Conservation (phyloP, 2,888 invertebrate species). For the Strigamia transsilvanica region DNA sequence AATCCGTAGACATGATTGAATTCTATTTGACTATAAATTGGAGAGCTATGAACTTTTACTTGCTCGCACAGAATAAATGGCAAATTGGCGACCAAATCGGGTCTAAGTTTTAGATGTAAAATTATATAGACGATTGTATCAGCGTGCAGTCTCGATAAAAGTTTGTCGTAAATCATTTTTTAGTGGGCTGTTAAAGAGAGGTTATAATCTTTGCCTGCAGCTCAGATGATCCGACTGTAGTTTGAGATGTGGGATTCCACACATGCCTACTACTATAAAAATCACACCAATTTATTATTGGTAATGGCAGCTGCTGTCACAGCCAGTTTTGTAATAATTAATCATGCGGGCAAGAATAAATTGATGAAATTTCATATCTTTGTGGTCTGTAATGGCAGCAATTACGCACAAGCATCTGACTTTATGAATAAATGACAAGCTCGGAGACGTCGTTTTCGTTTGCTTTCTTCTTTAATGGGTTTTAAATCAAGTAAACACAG, state of each 20-base stretch:
- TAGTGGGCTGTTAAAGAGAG: constrained; percentile 33
- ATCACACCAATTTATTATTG: constrained; percentile 41
- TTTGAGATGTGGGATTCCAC: constrained; percentile 42
- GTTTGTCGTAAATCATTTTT: constrained; percentile 27
- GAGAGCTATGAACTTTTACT: not conserved
- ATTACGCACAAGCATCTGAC: constrained; percentile 36
- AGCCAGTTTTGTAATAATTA: constrained; percentile 44
- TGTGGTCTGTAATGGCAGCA: constrained; percentile 35
- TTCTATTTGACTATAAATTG: constrained; percentile 44
- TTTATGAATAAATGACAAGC: constrained; percentile 39
- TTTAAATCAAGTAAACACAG: constrained; percentile 8
- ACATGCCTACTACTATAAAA: constrained; percentile 32
- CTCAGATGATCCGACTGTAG: constrained; percentile 32
- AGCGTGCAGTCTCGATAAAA: constrained; percentile 40
- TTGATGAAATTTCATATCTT: constrained; percentile 39
- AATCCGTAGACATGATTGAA: constrained; percentile 37
- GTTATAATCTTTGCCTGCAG: constrained; percentile 44
- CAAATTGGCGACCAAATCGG: constrained; percentile 10
- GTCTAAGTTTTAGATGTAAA: constrained; percentile 28
- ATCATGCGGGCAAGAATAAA: constrained; percentile 42
- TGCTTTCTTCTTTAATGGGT: not conserved
- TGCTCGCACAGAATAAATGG: not conserved
- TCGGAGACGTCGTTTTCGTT: constrained; percentile 15
- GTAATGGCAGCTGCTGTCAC: constrained; percentile 44
- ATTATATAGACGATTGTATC: constrained; percentile 44